Evolutionary conservation across 2,888 invertebrate genomes (phyloP), one percentile per base, ranked within the genome.

Genomic region (Acanthosoma haemorrhoidale): DNA sequence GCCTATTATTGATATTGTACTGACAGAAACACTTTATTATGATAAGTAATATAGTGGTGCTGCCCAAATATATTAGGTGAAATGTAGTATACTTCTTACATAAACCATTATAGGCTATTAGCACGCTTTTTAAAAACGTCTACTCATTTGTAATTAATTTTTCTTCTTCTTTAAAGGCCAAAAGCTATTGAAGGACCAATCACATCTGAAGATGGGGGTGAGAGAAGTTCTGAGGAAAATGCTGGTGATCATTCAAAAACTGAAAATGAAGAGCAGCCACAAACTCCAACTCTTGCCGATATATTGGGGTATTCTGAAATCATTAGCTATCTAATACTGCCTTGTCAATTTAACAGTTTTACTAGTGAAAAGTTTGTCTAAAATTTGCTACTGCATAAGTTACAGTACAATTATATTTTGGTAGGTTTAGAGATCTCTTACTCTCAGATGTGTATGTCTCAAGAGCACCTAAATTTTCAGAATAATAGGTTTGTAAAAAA

Each of bases 131-230:
- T 13, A n/a, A n/a, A n/a, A n/a, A n/a, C 13, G 1, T 51, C n/a
- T 18, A 3, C 16, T 16, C 16, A 9, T 41, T 51, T 15, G 21
- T 25, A 13, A 18, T 63, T 16, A 34, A 57, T n/a, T 29, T 39
- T 64, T 25, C n/a, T 25, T 29, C n/a, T 25, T 51, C n/a, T 13
- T n/a, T n/a, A 16, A 41, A 73, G 73, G 34, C 68, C 70, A 18
- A 72, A 66, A 71, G 69, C 69, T 21, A 60, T 72, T 9, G 73
- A 73, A 58, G 73, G 73, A 32, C 32, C 63, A 5, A 88, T 87
- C 71, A 87, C 91, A 16, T 88, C 90, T 21, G 86, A 87, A 64
- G 88, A 91, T 78, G 85, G 89, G 77, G 86, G 86, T 1, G 89
- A 90, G 1, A 89, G 87, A 75, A 80, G 78, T 64, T 72, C 75